phyloP scores from a whole-genome alignment of 2,797 vertebrate species.

The Distichodus sexfasciatus region DNA sequence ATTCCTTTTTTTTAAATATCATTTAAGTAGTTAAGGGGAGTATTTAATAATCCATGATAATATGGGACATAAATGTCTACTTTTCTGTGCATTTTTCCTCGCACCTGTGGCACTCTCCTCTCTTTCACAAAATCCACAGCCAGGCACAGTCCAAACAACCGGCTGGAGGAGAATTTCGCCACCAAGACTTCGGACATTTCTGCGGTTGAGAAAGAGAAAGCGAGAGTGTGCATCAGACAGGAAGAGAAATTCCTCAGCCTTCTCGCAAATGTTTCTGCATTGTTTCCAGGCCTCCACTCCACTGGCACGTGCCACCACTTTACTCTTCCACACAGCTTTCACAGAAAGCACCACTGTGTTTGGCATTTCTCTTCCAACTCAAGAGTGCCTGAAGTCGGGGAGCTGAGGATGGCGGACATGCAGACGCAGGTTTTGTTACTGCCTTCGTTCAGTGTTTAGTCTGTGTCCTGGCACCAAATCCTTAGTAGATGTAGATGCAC shows the following conservation, averaged over 20 bases:
- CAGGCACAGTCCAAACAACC: slow-evolving; percentile 9
- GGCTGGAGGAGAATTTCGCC: neutral
- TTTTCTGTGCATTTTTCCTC: neutral
- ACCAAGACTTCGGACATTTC: neutral
- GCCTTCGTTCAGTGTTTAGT: neutral
- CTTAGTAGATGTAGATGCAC: slow-evolving; percentile 19
- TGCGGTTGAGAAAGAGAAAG: neutral
- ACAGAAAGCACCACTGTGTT: slow-evolving; percentile 87
- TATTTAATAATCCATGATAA: slow-evolving; percentile 23
- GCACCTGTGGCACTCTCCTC: neutral
- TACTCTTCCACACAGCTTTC: slow-evolving; percentile 80
- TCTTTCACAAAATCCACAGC: slow-evolving; percentile 16
- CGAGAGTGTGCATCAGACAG: neutral
- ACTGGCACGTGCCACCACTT: neutral
- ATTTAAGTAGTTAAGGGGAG: slow-evolving; percentile 10
- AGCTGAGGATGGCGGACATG: neutral
- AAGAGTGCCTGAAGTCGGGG: slow-evolving; percentile 17
- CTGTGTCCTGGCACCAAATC: neutral
- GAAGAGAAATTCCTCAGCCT: neutral
- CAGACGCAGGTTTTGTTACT: neutral
- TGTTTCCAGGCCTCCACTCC: slow-evolving; percentile 2
- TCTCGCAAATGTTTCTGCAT: slow-evolving; percentile 62
- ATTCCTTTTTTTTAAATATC: slow-evolving; percentile 37
- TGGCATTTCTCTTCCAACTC: slow-evolving; percentile 22
- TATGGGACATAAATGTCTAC: neutral